Conservation (phyloP, 2,113 vertebrate species). For the Pipra filicauda region DNA sequence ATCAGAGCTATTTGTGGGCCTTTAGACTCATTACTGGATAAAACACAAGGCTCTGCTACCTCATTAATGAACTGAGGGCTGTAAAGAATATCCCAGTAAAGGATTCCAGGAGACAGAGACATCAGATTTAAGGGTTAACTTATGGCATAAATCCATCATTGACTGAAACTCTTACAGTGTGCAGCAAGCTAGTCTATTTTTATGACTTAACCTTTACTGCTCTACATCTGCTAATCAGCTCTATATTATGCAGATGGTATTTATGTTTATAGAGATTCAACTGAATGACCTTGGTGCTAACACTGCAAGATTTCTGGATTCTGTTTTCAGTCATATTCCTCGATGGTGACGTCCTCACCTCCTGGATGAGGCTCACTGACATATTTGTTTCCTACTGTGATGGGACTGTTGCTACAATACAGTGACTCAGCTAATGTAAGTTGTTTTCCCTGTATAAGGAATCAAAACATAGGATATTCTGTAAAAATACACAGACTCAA, state of each 20-base stretch:
- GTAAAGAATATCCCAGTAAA: not conserved
- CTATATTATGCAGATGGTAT: not conserved
- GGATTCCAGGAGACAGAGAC: not conserved
- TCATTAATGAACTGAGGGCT: not conserved
- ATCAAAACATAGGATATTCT: not conserved
- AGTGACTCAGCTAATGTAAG: slow-evolving; percentile 27
- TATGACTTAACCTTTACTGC: not conserved
- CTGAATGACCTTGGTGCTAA: not conserved
- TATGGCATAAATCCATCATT: not conserved
- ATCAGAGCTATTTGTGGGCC: not conserved
- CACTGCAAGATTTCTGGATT: not conserved
- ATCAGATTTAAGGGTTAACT: not conserved
- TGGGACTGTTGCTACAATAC: not conserved
- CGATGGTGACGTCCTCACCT: not conserved
- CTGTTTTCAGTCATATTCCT: not conserved
- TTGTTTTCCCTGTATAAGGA: not conserved
- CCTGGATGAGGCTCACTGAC: not conserved
- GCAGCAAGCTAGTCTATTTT: not conserved
- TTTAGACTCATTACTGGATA: not conserved
- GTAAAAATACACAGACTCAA: not conserved
- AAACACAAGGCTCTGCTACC: not conserved
- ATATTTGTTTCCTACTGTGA: not conserved
- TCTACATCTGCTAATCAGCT: not conserved
- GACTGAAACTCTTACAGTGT: not conserved
- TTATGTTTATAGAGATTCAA: not conserved